Percentiles rank a stretch among this genome's conserved stretches.
phyloP scores from a whole-genome alignment of 2,888 invertebrate species.

The Alloplasta piceator region DNA sequence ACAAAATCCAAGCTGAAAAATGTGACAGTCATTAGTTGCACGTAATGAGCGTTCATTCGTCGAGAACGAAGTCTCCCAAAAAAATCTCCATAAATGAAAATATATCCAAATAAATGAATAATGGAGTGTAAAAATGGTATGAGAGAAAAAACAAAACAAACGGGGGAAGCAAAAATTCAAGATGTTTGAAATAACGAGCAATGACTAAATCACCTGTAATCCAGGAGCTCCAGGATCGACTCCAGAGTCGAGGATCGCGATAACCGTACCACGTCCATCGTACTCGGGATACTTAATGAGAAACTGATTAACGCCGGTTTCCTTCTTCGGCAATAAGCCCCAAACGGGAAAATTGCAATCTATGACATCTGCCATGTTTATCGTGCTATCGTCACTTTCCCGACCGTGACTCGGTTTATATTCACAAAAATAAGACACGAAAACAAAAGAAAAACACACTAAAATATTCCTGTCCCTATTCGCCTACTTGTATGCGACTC shows the following conservation, averaged over 20 bases:
- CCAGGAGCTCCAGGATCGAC: conserved; percentile 98
- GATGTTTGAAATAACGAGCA: no score
- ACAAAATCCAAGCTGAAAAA: no score
- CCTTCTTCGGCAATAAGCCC: conserved; percentile 96
- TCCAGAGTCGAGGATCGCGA: conserved; percentile 98
- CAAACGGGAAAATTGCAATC: conserved; percentile 90
- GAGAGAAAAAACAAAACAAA: no score
- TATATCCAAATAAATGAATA: no score
- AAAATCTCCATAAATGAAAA: no score
- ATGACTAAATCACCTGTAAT: conserved; percentile 94
- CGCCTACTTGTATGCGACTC: no score
- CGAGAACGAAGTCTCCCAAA: no score
- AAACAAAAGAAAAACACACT: conserved; percentile 62
- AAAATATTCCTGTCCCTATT: background rate
- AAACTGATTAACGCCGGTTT: conserved; percentile 95
- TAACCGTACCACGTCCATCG: conserved; percentile 95
- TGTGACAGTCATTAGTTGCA: no score
- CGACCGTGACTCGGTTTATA: conserved; percentile 75
- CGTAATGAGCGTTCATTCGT: no score
- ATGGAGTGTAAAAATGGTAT: no score
- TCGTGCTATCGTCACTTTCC: no score
- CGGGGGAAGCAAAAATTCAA: no score
- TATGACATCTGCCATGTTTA: conserved; percentile 82
- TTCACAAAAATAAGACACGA: conserved; percentile 72
- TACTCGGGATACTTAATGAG: conserved; percentile 94